Conservation (phyloP, 2,797 vertebrate genomes). For the Etheostoma perlongum region DNA sequence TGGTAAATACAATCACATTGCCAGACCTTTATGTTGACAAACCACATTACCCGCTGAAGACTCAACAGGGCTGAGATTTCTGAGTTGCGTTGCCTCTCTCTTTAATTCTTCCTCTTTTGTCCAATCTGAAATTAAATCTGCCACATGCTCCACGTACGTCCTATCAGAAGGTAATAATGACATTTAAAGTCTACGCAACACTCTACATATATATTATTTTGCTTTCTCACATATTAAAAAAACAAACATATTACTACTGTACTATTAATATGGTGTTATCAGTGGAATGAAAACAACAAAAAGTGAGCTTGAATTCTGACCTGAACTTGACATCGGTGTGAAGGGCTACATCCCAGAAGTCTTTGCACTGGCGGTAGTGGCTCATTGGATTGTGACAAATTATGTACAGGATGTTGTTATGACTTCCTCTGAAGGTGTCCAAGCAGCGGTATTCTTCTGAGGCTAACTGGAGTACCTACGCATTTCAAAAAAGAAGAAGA, state of each 20-base stretch:
- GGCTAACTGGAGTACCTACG: slow-evolving; percentile 88
- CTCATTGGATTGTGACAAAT: slow-evolving; percentile 94
- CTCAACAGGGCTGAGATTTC: slow-evolving; percentile 10
- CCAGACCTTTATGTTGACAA: slow-evolving; percentile 26
- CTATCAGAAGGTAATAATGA: slow-evolving; percentile 69
- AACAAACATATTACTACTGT: not conserved
- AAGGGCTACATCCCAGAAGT: slow-evolving; percentile 87
- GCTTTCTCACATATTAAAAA: not conserved
- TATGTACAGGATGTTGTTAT: slow-evolving; percentile 88
- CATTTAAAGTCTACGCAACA: not conserved
- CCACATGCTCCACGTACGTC: slow-evolving; percentile 91
- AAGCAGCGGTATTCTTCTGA: slow-evolving; percentile 86
- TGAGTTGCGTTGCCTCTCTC: slow-evolving; percentile 65
- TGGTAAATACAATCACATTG: accelerated
- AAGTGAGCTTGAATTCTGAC: slow-evolving; percentile 75
- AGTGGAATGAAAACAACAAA: not conserved
- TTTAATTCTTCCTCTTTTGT: slow-evolving; percentile 86
- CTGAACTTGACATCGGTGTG: slow-evolving; percentile 95
- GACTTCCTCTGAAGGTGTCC: slow-evolving; percentile 87
- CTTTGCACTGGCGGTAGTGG: slow-evolving; percentile 74
- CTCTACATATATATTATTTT: not conserved
- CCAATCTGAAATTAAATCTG: slow-evolving; percentile 88
- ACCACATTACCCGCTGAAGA: slow-evolving; percentile 38
- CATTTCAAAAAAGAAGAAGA: not conserved
- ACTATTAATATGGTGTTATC: not conserved